A percentile compares a stretch with the other conserved stretches of the same genome.
phyloP scores from a whole-genome alignment of 1,140 invertebrate species.

The Babylonia areolata region DNA sequence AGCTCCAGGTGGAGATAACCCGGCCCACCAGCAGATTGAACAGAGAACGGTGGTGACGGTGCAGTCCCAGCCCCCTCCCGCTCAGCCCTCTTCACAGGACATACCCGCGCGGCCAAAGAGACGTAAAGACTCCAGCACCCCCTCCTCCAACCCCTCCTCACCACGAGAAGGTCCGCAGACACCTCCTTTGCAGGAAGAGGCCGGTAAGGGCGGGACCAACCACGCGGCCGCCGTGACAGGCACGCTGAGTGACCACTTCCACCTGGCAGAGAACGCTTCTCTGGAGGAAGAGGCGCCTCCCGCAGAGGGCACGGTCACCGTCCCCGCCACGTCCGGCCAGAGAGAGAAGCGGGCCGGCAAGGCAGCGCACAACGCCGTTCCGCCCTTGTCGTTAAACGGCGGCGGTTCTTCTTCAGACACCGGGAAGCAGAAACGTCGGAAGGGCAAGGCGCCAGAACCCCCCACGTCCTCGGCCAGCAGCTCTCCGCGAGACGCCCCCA shows the following conservation, averaged over 20 bases:
- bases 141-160: conserved; percentile 19
- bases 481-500: conserved; percentile 22
- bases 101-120: conserved; percentile 19
- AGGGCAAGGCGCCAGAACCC: conserved; percentile 44
- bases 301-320: neutral
- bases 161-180: neutral
- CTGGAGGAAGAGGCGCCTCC: conserved; percentile 12
- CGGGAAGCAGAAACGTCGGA: conserved; percentile 15
- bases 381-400: conserved; percentile 6
- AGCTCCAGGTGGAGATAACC: neutral
- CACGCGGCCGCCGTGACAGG: neutral
- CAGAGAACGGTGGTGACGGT: neutral
- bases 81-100: neutral
- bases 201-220: neutral
- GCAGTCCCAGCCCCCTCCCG: neutral
- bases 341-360: neutral
- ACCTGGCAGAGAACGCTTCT: neutral
- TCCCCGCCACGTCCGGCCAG: neutral
- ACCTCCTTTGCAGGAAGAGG: neutral
- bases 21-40: neutral
- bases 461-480: conserved; percentile 22
- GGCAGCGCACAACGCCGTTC: neutral
- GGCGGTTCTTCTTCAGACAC: conserved; percentile 4
- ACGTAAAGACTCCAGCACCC: neutral
- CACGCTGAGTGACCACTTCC: neutral